Percentiles rank a stretch among this genome's conserved stretches.
Conservation (phyloP, 2,113 vertebrate species). For the Callocephalon fimbriatum region DNA sequence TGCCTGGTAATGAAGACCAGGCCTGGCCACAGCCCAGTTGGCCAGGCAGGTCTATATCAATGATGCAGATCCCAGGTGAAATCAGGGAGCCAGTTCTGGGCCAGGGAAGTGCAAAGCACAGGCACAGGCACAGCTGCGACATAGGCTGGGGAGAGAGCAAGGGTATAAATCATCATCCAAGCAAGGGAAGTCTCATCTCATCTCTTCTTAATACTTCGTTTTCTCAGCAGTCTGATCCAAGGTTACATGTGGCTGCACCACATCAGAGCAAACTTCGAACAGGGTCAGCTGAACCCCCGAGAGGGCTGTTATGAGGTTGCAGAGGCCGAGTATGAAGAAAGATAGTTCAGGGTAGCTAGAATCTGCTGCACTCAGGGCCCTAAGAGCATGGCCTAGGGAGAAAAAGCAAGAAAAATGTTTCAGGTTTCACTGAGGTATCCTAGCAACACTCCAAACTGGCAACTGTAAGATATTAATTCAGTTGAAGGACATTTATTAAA, state of each 20-base stretch:
- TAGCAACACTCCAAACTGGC: background rate
- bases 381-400: background rate
- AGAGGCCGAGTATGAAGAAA: background rate
- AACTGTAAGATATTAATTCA: background rate
- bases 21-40: rapidly evolving
- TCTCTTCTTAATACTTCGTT: background rate
- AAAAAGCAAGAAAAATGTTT: background rate
- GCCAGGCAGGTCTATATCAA: rapidly evolving
- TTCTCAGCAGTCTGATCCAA: background rate
- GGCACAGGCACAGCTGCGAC: rapidly evolving
- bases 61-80: background rate
- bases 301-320: background rate
- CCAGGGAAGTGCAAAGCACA: background rate
- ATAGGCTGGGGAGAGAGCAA: background rate
- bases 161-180: background rate
- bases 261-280: background rate
- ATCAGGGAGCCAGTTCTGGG: background rate
- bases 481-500: background rate
- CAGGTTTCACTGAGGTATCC: background rate
- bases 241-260: background rate
- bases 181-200: background rate
- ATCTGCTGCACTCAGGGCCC: background rate
- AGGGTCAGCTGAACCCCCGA: background rate
- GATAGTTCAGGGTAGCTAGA: background rate
- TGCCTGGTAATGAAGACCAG: background rate